Evolutionary conservation across 2,888 invertebrate genomes (phyloP).

Genomic region (Eupithecia insigniata): DNA sequence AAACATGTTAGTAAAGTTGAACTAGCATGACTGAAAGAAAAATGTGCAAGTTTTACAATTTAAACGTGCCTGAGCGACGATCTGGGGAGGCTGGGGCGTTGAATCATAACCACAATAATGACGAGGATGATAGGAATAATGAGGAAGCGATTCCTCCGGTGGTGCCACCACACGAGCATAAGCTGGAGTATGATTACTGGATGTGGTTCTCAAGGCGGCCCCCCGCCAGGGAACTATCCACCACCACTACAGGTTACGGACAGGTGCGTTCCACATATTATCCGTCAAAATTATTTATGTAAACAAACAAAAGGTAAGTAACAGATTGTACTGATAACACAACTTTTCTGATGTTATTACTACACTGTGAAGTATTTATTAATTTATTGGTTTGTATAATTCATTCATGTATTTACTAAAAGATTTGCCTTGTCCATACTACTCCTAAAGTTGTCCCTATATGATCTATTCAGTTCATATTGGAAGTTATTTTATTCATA

Average conservation of each 20-base stretch:
- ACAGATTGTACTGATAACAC: background rate
- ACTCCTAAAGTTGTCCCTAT: background rate
- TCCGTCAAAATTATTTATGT: conserved; percentile 36
- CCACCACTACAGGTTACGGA: conserved; percentile 78
- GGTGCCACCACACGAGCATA: conserved; percentile 94
- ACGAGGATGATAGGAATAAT: conserved; percentile 71
- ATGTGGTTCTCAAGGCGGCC: conserved; percentile 92
- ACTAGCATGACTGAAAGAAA: conserved; percentile 84
- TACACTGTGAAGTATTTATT: background rate
- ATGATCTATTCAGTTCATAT: background rate
- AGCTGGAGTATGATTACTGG: conserved; percentile 96
- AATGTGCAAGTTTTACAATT: conserved; percentile 84
- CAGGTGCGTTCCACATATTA: conserved; percentile 64
- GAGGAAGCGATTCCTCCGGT: conserved; percentile 70
- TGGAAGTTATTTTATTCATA: background rate
- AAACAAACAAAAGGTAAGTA: conserved; percentile 34
- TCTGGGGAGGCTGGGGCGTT: conserved; percentile 69
- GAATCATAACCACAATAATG: conserved; percentile 66
- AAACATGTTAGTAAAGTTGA: conserved; percentile 81
- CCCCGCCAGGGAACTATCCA: conserved; percentile 73
- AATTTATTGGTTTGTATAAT: background rate
- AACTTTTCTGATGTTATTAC: background rate
- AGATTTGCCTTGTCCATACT: background rate
- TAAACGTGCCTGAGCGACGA: conserved; percentile 82
- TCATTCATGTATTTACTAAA: background rate